Evolutionary conservation across 2,888 invertebrate species (phyloP).

Genomic region (Dusona sp.): DNA sequence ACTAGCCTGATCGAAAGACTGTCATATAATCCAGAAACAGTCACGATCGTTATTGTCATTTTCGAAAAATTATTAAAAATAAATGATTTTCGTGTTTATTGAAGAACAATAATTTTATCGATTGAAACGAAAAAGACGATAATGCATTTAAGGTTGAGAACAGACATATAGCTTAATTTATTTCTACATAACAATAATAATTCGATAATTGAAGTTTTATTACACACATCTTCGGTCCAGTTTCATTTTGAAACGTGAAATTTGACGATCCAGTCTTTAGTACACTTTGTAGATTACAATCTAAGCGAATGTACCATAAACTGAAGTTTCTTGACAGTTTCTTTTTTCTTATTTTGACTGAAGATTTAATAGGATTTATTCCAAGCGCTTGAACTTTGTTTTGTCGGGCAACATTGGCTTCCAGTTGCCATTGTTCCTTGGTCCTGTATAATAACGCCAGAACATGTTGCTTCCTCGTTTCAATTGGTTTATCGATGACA

Average conservation of each 20-base stretch:
- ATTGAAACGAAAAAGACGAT: background rate
- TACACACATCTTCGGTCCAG: constrained; percentile 45
- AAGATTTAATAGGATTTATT: constrained; percentile 7
- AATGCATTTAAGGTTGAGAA: constrained; percentile 21
- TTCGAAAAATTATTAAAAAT: no score
- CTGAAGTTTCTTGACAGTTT: constrained; percentile 27
- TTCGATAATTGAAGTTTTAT: constrained; percentile 52
- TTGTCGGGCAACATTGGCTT: constrained; percentile 75
- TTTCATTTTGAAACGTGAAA: constrained; percentile 3
- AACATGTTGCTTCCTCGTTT: constrained; percentile 94
- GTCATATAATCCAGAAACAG: no score
- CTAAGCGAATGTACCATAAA: constrained; percentile 18
- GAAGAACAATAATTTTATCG: background rate
- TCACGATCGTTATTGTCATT: no score
- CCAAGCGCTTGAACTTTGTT: constrained; percentile 48
- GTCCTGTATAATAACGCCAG: constrained; percentile 90
- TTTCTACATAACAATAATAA: constrained; percentile 52
- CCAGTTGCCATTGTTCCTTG: constrained; percentile 71
- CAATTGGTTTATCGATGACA: constrained; percentile 90
- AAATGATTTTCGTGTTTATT: no score
- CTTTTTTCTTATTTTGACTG: background rate
- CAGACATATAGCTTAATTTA: constrained; percentile 47
- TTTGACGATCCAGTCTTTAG: constrained; percentile 9
- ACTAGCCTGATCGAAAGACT: no score
- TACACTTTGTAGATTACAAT: constrained; percentile 32